These are phyloP conservation scores for Alethe castanea DNA, from an alignment of 2,113 vertebrate species.

Conservation along the genomic window DNA sequence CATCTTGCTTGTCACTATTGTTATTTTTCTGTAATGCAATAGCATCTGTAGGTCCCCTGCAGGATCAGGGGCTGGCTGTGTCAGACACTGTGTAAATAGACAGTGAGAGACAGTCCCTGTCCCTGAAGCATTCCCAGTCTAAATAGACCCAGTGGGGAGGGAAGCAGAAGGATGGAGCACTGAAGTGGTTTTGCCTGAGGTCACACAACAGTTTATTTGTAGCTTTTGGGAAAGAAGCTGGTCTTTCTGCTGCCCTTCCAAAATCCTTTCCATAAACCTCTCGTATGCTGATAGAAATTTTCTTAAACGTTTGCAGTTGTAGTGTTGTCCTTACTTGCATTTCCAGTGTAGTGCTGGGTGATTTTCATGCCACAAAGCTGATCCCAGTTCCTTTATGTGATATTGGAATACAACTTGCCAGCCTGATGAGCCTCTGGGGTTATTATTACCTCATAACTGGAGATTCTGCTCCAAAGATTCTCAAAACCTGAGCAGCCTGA, in stretches of 20 bases:
- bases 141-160: conserved; percentile 17
- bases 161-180: background rate
- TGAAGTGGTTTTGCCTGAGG: background rate
- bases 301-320: background rate
- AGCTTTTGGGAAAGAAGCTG: background rate
- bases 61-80: background rate
- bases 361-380: background rate
- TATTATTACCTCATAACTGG: background rate
- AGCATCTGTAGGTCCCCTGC: background rate
- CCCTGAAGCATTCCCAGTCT: conserved; percentile 6
- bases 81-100: conserved; percentile 25
- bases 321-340: background rate
- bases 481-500: background rate
- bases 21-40: conserved; percentile 33
- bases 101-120: conserved; percentile 13
- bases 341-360: background rate
- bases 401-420: background rate
- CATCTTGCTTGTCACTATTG: background rate
- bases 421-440: background rate
- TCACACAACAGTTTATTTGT: background rate
- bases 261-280: background rate
- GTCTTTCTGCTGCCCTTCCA: background rate
- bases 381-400: background rate
- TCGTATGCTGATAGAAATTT: background rate
- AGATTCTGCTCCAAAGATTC: background rate